A percentile compares a stretch with the other conserved stretches of the same genome.
Evolutionary conservation across 2,113 vertebrate species (phyloP).

Genomic region (Myanophis thanlyinensis): DNA sequence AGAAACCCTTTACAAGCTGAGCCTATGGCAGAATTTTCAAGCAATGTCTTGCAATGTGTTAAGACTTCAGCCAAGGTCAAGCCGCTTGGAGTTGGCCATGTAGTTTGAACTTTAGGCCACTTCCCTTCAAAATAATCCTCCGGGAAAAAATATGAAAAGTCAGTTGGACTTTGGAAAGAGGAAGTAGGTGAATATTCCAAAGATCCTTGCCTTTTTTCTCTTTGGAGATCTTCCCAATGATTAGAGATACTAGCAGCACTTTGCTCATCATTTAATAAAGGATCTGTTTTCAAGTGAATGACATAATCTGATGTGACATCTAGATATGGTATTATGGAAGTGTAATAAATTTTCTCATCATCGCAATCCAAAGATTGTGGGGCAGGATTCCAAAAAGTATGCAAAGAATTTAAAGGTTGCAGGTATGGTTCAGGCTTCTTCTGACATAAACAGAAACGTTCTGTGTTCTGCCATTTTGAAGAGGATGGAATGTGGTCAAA

Average conservation of each 20-base stretch:
- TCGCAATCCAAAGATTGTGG: constrained; percentile 58
- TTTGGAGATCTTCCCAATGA: constrained; percentile 19
- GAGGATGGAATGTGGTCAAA: constrained; percentile 70
- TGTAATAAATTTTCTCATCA: constrained; percentile 71
- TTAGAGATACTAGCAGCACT: constrained; percentile 31
- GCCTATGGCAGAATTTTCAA: constrained; percentile 75
- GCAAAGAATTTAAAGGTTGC: not conserved
- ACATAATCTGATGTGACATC: constrained; percentile 75
- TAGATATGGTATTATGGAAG: constrained; percentile 71
- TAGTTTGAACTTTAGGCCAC: constrained; percentile 34
- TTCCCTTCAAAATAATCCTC: constrained; percentile 75
- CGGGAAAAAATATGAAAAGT: constrained; percentile 80
- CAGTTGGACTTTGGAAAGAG: constrained; percentile 44
- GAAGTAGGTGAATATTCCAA: constrained; percentile 60
- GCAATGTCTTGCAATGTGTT: constrained; percentile 70
- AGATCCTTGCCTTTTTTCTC: constrained; percentile 43
- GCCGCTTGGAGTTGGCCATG: constrained; percentile 77
- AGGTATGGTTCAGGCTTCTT: constrained; percentile 43
- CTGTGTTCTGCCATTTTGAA: constrained; percentile 43
- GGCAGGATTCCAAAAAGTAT: constrained; percentile 28
- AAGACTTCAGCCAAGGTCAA: constrained; percentile 71
- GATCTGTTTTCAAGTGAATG: constrained; percentile 42
- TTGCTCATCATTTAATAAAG: constrained; percentile 33
- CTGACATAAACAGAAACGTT: constrained; percentile 60
- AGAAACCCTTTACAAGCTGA: constrained; percentile 68